Evolutionary conservation across 2,888 invertebrate species (phyloP).

Genomic region (Hyposoter dolosus): DNA sequence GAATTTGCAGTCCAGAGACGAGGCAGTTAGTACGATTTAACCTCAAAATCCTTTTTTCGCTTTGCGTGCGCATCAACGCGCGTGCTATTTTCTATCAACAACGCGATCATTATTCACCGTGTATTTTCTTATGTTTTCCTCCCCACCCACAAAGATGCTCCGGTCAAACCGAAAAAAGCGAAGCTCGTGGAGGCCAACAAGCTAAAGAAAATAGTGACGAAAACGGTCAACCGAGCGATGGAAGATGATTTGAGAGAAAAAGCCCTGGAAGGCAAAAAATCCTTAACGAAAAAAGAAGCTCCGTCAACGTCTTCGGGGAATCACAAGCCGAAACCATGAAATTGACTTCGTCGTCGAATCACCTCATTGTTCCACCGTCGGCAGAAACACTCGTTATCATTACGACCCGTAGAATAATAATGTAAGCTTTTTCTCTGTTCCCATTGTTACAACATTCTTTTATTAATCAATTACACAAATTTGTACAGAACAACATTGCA

Average conservation of each 20-base stretch:
- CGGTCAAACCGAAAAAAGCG: constrained; percentile 88
- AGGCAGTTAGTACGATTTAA: constrained; percentile 85
- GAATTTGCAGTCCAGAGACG: constrained; percentile 87
- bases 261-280: constrained; percentile 85
- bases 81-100: no score
- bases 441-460: constrained; percentile 49
- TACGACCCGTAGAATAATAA: constrained; percentile 7
- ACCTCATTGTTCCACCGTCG: background rate
- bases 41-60: background rate
- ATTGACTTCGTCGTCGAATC: background rate
- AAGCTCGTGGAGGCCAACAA: constrained; percentile 87
- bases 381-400: background rate
- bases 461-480: constrained; percentile 50
- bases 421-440: constrained; percentile 38
- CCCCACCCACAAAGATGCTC: constrained; percentile 86
- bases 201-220: constrained; percentile 89
- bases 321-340: constrained; percentile 53
- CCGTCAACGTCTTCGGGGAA: constrained; percentile 47
- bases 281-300: constrained; percentile 86
- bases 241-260: constrained; percentile 89
- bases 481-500: constrained; percentile 45
- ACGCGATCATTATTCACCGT: background rate
- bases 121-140: constrained; percentile 3
- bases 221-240: constrained; percentile 89
- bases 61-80: background rate